Evolutionary conservation across 2,113 vertebrate species (phyloP), one percentile per base, ranked within the genome.

Genomic region (Maccullochella peelii): DNA sequence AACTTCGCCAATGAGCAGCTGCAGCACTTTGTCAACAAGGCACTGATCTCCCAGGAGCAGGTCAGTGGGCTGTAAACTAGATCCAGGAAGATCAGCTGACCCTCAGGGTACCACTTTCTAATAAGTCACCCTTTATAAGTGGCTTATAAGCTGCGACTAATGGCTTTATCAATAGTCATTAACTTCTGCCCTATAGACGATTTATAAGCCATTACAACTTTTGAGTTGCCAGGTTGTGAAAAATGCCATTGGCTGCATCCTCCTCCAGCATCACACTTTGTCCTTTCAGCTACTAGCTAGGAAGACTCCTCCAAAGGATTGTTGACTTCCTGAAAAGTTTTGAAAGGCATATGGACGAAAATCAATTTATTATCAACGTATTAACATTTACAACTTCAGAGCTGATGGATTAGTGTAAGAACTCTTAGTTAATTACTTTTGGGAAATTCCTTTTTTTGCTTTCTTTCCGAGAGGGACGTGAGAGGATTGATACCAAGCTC

Each of bases 1-100:
- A 99, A 98, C 91, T 97, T 97, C 78, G 97, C 97, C 85, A 98
- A 96, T 0, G 98, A 99, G 89, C 95, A 95, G 67, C 95, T 99
- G 21, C 97, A 96, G 82, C 90, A 94, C 61, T 97, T 97, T 93
- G 95, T 96, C 92, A 95, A 88, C 88, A 96, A 91, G 88, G 94
- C 91, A 6, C 90, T 97, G 70, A 87, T 96, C 65, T 92, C 94
- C 67, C 97, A 98, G 93, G 97, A 99, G 73, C 95, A 99, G 90
- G 93, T 93, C 49, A 77, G 88, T 88, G 50, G 18, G n/a, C 23
- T 47, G 6, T 27, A 7, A 7, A 4, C 3, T 14, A 2, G 8
- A 63, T 62, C 49, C 10, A 75, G 44, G 8, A 27, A 49, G 67
- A 67, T 50, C n/a, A 54, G 11, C 47, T 21, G 2, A 58, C 25